These are phyloP conservation scores for Diarsia dahlii DNA, from an alignment of 2,888 invertebrate genomes.

Conservation along the genomic window DNA sequence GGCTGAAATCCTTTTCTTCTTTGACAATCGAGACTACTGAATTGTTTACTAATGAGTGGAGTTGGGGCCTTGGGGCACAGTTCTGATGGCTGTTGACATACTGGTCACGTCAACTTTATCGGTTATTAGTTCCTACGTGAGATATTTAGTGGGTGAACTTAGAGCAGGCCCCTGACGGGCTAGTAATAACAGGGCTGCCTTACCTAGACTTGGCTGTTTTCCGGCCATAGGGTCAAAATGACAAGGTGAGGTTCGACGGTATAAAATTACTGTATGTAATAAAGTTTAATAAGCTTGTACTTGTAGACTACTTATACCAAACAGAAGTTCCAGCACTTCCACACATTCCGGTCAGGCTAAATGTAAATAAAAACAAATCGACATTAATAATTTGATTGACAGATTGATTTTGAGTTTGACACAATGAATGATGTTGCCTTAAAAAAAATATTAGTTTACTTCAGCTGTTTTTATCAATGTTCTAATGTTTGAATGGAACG, in stretches of 20 bases:
- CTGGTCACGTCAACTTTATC: neutral
- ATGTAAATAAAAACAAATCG: neutral
- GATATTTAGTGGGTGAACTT: too few relatives aligned
- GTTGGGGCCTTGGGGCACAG: neutral
- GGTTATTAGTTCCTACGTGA: neutral
- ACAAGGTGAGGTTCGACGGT: neutral
- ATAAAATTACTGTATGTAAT: neutral
- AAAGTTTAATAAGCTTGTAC: neutral
- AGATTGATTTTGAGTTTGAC: neutral
- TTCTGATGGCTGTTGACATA: neutral
- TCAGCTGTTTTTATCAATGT: neutral
- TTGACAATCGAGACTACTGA: neutral
- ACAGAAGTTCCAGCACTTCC: too few relatives aligned
- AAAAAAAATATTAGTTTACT: neutral
- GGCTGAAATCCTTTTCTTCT: neutral
- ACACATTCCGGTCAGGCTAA: too few relatives aligned
- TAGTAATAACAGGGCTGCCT: neutral
- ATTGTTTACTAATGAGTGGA: neutral
- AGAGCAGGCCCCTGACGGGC: neutral
- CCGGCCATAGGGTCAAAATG: neutral
- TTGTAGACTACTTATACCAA: neutral
- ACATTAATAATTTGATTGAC: neutral
- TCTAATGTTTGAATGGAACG: neutral
- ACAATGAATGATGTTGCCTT: constrained; percentile 10
- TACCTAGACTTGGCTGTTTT: neutral